Evolutionary conservation across 2,113 vertebrate species (phyloP).

Genomic region (Pygoscelis adeliae): DNA sequence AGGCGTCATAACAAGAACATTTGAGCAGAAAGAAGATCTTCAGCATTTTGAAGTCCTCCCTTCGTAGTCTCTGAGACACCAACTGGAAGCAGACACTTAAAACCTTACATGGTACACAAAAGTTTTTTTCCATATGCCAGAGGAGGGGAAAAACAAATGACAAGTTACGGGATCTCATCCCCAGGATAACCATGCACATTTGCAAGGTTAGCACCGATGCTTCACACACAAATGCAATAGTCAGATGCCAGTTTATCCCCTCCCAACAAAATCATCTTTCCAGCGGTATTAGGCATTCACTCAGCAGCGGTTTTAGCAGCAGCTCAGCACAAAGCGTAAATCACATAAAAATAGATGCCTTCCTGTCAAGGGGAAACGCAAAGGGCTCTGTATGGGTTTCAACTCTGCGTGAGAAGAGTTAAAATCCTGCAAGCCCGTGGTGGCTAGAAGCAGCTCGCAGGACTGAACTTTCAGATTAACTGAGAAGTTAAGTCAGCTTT

Average conservation of each 20-base stretch:
- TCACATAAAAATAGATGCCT: background rate
- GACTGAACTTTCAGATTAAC: background rate
- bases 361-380: rapidly evolving
- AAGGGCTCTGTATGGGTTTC: background rate
- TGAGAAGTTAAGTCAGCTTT: background rate
- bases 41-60: background rate
- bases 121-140: background rate
- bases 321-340: background rate
- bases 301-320: background rate
- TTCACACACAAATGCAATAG: background rate
- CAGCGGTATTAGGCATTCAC: background rate
- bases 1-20: background rate
- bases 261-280: background rate
- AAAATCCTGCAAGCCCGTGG: background rate
- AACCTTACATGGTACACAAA: background rate
- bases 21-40: background rate
- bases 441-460: background rate
- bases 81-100: background rate
- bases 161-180: background rate
- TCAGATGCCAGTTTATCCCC: background rate
- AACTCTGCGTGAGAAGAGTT: background rate
- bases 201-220: background rate
- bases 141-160: background rate
- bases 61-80: background rate
- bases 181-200: background rate